phyloP scores from a whole-genome alignment of 2,888 invertebrate genomes.

The Amphipoea lucens region DNA sequence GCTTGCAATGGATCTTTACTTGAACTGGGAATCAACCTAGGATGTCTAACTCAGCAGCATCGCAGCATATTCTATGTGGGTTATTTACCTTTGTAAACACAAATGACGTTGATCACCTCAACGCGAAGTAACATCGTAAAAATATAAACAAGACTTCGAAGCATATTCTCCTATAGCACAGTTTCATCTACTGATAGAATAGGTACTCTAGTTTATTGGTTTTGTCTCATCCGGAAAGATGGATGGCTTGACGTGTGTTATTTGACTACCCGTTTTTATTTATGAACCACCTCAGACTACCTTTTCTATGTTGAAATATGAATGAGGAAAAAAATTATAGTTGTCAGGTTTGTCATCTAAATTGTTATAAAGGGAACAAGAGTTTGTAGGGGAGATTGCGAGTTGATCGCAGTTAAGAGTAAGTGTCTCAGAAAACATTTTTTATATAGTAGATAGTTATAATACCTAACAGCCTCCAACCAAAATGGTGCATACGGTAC shows the following conservation, averaged over 20 bases:
- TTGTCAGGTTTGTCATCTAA: conserved; percentile 17
- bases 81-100: neutral
- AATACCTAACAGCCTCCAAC: too few species aligned
- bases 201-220: conserved; percentile 64
- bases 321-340: conserved; percentile 15
- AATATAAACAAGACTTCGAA: conserved; percentile 3
- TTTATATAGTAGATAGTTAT: too few species aligned
- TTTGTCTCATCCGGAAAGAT: conserved; percentile 56
- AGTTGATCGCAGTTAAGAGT: neutral
- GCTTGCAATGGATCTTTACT: neutral
- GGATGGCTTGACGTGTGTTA: conserved; percentile 52
- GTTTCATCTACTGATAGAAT: conserved; percentile 59
- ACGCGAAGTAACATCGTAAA: conserved; percentile 8
- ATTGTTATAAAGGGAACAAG: neutral
- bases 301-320: conserved; percentile 31
- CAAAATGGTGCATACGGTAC: too few species aligned
- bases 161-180: conserved; percentile 39
- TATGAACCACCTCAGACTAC: conserved; percentile 45
- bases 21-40: neutral
- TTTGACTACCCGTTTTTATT: conserved; percentile 61
- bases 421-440: neutral
- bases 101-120: conserved; percentile 14
- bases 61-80: neutral
- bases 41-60: too few species aligned
- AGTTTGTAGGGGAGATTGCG: neutral